Conservation (phyloP, 2,797 vertebrate species). For the Acanthiza pusilla region DNA sequence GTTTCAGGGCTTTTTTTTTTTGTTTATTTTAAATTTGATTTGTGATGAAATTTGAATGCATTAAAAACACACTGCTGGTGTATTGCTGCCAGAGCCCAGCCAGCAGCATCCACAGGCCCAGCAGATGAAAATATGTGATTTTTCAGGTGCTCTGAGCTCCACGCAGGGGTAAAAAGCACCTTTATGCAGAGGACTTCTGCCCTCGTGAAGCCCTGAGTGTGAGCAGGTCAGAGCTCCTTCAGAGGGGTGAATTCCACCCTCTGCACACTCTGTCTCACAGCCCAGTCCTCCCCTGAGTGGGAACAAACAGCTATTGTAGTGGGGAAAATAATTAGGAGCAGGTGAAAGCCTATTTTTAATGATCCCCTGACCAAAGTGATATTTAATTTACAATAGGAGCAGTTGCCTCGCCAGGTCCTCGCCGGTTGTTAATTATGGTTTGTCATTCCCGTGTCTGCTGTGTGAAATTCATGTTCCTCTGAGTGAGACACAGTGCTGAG, state of each 20-base stretch:
- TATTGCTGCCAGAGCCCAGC: background rate
- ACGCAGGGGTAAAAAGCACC: background rate
- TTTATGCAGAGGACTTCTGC: background rate
- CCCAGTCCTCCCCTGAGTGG: background rate
- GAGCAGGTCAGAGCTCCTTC: background rate
- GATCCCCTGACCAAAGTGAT: background rate
- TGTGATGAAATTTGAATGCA: background rate
- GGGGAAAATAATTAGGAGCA: conserved; percentile 40
- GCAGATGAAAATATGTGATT: background rate
- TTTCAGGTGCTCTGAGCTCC: background rate
- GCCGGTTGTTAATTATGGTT: background rate
- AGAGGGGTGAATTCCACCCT: conserved; percentile 32
- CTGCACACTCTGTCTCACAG: background rate
- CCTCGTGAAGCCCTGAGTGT: accelerated
- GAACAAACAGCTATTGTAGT: conserved; percentile 52
- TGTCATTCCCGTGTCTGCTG: background rate
- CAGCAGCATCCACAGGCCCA: background rate
- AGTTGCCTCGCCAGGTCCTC: background rate
- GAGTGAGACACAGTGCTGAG: background rate
- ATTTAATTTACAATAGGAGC: background rate
- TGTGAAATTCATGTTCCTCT: background rate
- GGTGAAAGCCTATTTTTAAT: conserved; percentile 52
- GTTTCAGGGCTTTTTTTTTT: accelerated
- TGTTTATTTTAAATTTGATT: background rate
- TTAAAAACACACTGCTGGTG: accelerated